Base-by-base conservation (phyloP, 2,113 vertebrate species). In the Columbina picui region DNA sequence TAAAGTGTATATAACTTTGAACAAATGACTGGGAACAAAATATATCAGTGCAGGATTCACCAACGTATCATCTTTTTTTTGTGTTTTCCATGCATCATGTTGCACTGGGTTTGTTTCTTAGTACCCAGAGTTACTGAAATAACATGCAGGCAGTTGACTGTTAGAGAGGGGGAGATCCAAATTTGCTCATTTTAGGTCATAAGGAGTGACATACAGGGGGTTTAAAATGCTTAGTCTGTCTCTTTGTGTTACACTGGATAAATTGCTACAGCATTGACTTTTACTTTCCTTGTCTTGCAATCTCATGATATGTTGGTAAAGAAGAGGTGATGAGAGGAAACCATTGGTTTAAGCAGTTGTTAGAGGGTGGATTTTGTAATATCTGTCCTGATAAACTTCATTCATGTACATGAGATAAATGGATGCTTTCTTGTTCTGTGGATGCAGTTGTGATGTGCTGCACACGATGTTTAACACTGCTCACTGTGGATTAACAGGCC, bases 281-380 rank as follows among this genome's bases (percentile, higher is more conserved):
- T 73, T 75, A 19, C 27, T 45, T 83, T 27, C 20, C 32, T 87
- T 84, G 20, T n/a, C 47, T 41, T 52, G 76, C 57, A 81, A 49
- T 15, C 14, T 53, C 49, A 32, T 0, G 0, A 4, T 30, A 4
- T 14, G 12, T 11, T 59, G 43, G 9, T 64, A 34, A 45, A 78
- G 69, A 53, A 41, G 20, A n/a, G 14, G 41, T 36, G 29, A 0
- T 5, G 43, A 73, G 29, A 45, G 12, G 36, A 84, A 67, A 41
- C 17, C 11, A 2, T 34, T 53, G 67, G 30, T 53, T 89, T 53
- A 49, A 60, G 30, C 27, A 60, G n/a, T 43, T 47, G 19, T 55
- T 77, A 18, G 3, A 36, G 30, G 26, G 38, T 64, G 22, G n/a
- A 21, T 90, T 91, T 93, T 63, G 59, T 30, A 15, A 12, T 41